Percentiles rank a stretch among this genome's conserved stretches.
Conservation (phyloP, 2,888 invertebrate genomes). For the Odontocolon sp. region DNA sequence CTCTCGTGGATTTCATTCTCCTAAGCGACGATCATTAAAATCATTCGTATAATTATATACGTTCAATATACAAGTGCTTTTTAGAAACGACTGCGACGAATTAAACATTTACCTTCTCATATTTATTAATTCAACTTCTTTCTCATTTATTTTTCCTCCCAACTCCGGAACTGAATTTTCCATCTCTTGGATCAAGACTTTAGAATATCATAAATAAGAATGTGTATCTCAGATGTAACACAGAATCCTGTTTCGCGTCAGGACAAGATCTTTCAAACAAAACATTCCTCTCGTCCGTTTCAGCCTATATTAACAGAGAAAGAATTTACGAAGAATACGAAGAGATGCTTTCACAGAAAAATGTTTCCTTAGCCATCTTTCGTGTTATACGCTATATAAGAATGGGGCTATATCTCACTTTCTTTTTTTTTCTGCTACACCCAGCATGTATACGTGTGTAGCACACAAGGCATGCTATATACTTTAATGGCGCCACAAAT, state of each 20-base stretch:
- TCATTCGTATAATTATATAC: conserved; percentile 3
- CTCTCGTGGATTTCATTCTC: neutral
- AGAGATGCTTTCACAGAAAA: conserved; percentile 6
- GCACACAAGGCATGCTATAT: conserved; percentile 11
- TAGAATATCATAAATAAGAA: too few species aligned
- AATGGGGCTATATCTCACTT: conserved; percentile 18
- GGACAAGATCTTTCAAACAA: neutral
- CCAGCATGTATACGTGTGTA: neutral
- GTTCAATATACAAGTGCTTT: neutral
- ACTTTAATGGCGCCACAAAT: conserved; percentile 53
- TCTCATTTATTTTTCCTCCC: neutral
- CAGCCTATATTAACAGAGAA: conserved; percentile 10
- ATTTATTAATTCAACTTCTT: neutral
- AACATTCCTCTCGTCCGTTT: neutral
- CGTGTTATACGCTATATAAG: conserved; percentile 17
- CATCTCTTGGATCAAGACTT: neutral
- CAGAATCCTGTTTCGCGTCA: neutral
- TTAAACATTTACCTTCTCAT: too few species aligned
- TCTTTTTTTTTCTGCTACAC: conserved; percentile 7
- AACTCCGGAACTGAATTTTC: neutral
- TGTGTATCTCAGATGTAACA: too few species aligned
- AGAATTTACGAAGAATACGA: conserved; percentile 3
- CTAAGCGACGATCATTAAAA: conserved; percentile 30
- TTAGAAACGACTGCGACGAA: too few species aligned
- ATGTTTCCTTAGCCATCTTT: conserved; percentile 16